Conservation (phyloP, 2,113 vertebrate species). For the Sylvietta virens region DNA sequence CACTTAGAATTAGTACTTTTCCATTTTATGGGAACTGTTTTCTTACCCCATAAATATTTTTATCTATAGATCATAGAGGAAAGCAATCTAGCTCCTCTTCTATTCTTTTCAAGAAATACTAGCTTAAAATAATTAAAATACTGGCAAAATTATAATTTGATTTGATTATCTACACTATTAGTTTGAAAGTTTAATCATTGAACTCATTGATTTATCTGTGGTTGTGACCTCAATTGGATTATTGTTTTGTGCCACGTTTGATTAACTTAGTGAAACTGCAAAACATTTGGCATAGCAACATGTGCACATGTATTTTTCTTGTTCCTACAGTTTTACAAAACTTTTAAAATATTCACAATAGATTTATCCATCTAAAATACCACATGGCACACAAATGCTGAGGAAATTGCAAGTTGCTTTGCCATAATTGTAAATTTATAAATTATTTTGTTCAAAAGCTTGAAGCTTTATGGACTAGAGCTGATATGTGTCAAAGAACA, state of each 20-base stretch:
- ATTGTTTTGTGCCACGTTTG: background rate
- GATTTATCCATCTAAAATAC: background rate
- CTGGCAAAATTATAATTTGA: background rate
- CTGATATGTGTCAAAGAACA: background rate
- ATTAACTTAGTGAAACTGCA: background rate
- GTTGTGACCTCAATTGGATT: background rate
- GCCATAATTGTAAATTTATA: background rate
- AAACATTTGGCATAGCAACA: background rate
- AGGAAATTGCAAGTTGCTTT: background rate
- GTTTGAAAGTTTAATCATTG: background rate
- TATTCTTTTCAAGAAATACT: background rate
- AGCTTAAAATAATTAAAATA: background rate
- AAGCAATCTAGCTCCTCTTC: background rate
- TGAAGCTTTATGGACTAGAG: background rate
- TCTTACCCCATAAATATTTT: background rate
- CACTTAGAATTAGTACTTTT: background rate
- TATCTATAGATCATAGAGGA: background rate
- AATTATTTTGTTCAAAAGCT: background rate
- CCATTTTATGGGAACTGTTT: background rate
- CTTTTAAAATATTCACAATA: background rate
- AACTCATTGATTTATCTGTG: background rate
- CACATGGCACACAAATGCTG: background rate
- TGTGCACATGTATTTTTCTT: background rate
- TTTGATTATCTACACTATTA: background rate
- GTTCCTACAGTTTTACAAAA: background rate